These are phyloP conservation scores for Psittacula derbiana DNA, from an alignment of 2,797 vertebrate genomes.

Conservation along the genomic window DNA sequence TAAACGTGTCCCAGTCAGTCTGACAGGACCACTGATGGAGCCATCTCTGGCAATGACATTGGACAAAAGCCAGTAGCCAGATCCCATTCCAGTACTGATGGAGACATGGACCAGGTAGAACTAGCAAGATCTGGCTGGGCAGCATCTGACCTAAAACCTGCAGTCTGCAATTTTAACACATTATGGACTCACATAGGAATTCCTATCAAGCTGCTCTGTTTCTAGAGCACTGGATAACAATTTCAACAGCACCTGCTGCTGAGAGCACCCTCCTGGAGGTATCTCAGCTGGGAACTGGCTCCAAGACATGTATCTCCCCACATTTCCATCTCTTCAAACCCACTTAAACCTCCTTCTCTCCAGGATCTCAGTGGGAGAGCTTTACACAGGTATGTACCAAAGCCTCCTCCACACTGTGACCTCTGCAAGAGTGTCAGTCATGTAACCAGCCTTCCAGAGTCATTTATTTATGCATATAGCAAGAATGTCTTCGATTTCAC, in stretches of 20 bases:
- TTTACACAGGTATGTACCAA: fast-evolving
- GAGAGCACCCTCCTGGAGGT: background rate
- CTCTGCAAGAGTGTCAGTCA: background rate
- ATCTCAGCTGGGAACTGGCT: background rate
- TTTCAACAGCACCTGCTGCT: fast-evolving
- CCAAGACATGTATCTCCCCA: background rate
- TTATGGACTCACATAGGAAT: fast-evolving
- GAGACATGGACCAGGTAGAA: fast-evolving
- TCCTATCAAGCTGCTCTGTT: background rate
- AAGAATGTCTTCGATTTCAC: background rate
- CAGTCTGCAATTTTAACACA: background rate
- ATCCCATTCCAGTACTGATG: fast-evolving
- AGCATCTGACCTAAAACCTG: background rate
- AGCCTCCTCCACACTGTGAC: background rate
- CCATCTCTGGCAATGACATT: fast-evolving
- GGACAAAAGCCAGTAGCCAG: background rate
- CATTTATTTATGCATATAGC: background rate
- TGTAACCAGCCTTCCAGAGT: background rate
- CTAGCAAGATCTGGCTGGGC: background rate
- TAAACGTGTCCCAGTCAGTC: fast-evolving
- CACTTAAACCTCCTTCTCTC: background rate
- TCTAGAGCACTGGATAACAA: fast-evolving
- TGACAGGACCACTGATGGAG: background rate
- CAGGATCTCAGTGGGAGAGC: background rate
- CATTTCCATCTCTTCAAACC: background rate